phyloP scores from a whole-genome alignment of 2,888 invertebrate species.

The Thymelicus acteon region DNA sequence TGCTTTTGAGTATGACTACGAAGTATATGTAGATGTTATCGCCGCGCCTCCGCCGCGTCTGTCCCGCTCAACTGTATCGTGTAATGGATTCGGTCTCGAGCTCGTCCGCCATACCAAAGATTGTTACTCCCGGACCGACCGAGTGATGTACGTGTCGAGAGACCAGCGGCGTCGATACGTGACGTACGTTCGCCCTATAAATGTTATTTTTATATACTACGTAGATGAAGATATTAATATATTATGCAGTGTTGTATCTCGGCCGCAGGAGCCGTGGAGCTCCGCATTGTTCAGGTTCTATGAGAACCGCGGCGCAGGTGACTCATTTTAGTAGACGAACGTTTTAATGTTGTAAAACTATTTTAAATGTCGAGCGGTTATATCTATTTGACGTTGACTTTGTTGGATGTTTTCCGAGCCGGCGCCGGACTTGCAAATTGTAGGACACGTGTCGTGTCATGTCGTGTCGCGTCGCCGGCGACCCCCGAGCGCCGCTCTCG shows the following conservation, averaged over 20 bases:
- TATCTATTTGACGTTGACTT: constrained; percentile 21
- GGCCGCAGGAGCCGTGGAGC: constrained; percentile 14
- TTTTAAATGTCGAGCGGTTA: constrained; percentile 19
- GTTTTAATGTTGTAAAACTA: constrained; percentile 16
- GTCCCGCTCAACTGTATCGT: background rate
- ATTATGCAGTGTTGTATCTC: constrained; percentile 30
- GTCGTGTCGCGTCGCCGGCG: background rate
- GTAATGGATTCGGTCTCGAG: background rate
- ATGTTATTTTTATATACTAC: constrained; percentile 47
- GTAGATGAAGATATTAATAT: constrained; percentile 37
- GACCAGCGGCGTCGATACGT: constrained; percentile 19
- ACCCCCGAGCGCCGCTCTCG: background rate
- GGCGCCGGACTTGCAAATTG: background rate
- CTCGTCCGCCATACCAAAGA: constrained; percentile 42
- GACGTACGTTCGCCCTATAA: constrained; percentile 35
- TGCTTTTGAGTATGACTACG: constrained; percentile 52
- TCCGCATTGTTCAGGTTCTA: constrained; percentile 20
- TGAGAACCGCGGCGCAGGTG: constrained; percentile 21
- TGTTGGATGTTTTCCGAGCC: constrained; percentile 10
- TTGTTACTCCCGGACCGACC: constrained; percentile 39
- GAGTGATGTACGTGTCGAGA: constrained; percentile 22
- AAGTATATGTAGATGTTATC: constrained; percentile 42
- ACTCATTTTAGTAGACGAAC: constrained; percentile 11
- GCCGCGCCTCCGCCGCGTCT: constrained; percentile 17
- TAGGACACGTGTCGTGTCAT: constrained; percentile 7